Evolutionary conservation across 64 coral and sea anemone species (phyloP).

Genomic region (Anthopleura sola): DNA sequence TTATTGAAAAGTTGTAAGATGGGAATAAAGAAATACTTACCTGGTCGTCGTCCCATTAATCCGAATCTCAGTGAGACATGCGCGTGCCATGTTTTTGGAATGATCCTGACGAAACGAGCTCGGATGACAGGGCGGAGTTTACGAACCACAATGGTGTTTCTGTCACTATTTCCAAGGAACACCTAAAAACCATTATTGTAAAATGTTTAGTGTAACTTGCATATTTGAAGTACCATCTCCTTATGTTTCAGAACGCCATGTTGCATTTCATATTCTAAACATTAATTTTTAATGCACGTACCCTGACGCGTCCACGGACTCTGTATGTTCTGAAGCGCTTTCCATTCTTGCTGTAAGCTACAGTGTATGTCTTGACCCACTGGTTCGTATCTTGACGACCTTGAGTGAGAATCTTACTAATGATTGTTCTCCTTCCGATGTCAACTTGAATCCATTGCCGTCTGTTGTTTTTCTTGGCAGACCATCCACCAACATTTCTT

Average conservation of each 20-base stretch:
- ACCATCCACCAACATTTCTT: constrained; percentile 18
- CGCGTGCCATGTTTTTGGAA: constrained; percentile 32
- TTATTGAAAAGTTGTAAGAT: no score
- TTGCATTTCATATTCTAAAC: no score
- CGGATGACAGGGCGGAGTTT: constrained; percentile 21
- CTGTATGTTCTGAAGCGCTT: constrained; percentile 16
- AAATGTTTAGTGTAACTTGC: background rate
- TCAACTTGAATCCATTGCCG: constrained; percentile 44
- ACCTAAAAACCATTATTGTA: background rate
- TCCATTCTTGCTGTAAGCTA: constrained; percentile 20
- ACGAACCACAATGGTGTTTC: constrained; percentile 55
- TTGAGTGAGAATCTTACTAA: constrained; percentile 26
- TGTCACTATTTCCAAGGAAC: constrained; percentile 52
- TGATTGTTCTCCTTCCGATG: background rate
- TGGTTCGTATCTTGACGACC: constrained; percentile 7
- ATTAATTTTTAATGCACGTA: background rate
- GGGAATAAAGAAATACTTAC: constrained; percentile 8
- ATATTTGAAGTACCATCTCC: no score
- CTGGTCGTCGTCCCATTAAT: constrained; percentile 31
- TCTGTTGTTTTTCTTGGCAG: background rate
- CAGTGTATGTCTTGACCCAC: constrained; percentile 25
- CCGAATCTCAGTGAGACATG: constrained; percentile 49
- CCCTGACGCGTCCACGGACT: constrained; percentile 31
- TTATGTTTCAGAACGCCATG: no score
- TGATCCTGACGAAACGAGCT: constrained; percentile 37